Evolutionary conservation across 2,113 vertebrate genomes (phyloP), one percentile per base, ranked within the genome.

Genomic region (Deroptyus accipitrinus): DNA sequence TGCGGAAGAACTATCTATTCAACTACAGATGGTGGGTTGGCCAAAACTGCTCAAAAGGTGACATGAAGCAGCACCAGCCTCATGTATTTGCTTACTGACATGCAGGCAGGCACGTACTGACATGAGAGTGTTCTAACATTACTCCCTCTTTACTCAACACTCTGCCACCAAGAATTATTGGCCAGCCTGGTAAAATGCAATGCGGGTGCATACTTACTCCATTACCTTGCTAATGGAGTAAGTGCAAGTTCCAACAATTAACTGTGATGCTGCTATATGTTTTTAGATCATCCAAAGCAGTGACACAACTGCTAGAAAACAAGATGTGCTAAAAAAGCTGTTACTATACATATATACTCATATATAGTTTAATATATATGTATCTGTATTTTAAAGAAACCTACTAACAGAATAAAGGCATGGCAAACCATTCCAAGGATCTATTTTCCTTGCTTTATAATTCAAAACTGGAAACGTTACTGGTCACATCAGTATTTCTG

Each of bases 401-500:
- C 17, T 25, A 74, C 44, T 95, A 93, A 74, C 67, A 86, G 81
- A 66, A 84, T 44, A 92, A 90, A 90, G 54, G 61, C 55, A 49
- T 13, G 20, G 83, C 57, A 95, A 85, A 80, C 75, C 86, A 70
- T 37, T 59, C 63, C 10, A 0, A 33, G 48, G 18, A 33, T 12
- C 8, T 10, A 24, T 27, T 81, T 80, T 24, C 46, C 30, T 84
- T 85, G 87, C 72, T 90, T 91, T 35, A 72, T 83, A 80, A 83
- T 85, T 95, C 83, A 93, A 88, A 95, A 86, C 46, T 46, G 54
- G 44, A 70, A 70, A 70, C 46, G 68, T 66, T 76, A 89, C 55
- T 92, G 23, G 24, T 54, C 88, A 57, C 73, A 74, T 54, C 81
- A 49, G 95, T 95, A 93, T 91, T 97, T 86, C 79, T 83, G 87